Percentiles rank a stretch among this genome's conserved stretches.
These are phyloP conservation scores for Ferrisia virgata DNA, from an alignment of 2,888 invertebrate genomes.

Conservation along the genomic window DNA sequence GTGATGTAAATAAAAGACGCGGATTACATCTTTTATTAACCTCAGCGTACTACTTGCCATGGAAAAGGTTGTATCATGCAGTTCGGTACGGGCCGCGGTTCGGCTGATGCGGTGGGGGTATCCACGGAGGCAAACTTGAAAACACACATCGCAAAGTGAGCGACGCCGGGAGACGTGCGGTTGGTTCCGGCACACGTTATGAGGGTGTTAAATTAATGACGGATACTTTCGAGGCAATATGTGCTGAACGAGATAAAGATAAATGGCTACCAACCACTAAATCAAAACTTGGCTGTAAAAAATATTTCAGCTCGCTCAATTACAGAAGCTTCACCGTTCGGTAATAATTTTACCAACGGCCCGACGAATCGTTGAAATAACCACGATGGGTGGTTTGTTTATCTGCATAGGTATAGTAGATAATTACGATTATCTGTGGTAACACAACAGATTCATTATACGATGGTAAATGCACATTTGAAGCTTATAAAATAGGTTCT, in stretches of 20 bases:
- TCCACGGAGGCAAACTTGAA: background rate
- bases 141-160: background rate
- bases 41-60: background rate
- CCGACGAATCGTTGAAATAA: background rate
- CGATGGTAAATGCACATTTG: too few species aligned
- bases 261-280: conserved; percentile 8
- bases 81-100: background rate
- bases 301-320: background rate
- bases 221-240: conserved; percentile 12
- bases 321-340: background rate
- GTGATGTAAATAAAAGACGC: background rate
- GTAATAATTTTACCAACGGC: background rate
- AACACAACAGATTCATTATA: too few species aligned
- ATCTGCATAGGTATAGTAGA: background rate
- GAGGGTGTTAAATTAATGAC: conserved; percentile 31
- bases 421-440: background rate
- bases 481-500: too few species aligned
- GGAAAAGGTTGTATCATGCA: too few species aligned
- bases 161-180: background rate
- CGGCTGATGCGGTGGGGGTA: background rate
- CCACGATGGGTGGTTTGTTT: background rate
- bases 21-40: background rate
- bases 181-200: conserved; percentile 11
- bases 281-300: conserved; percentile 18
- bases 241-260: conserved; percentile 31